Percentiles rank a stretch among this genome's conserved stretches.
These are phyloP conservation scores for Aspiorhynchus laticeps DNA, from an alignment of 2,113 vertebrate genomes.

Conservation along the genomic window DNA sequence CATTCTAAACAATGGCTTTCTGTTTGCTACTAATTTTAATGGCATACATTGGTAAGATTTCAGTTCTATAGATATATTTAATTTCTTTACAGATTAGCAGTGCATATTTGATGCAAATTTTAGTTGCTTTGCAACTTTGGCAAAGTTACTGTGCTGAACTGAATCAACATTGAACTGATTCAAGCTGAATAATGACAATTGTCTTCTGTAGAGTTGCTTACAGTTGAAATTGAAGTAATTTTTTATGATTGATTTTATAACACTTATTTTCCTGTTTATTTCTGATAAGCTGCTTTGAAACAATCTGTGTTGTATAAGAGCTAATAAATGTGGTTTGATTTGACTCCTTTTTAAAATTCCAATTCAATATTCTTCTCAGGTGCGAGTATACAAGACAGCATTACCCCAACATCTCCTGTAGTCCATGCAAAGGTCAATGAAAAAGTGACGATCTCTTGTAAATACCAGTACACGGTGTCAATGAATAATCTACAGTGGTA, in stretches of 20 bases:
- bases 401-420: constrained; percentile 1
- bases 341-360: neutral
- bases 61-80: neutral
- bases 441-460: constrained; percentile 29
- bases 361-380: constrained; percentile 14
- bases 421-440: neutral
- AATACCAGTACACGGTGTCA: constrained; percentile 8
- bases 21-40: neutral
- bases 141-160: neutral
- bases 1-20: neutral
- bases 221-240: neutral
- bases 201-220: neutral
- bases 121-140: too few species aligned
- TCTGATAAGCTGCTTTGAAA: neutral
- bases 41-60: constrained; percentile 27
- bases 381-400: constrained; percentile 10
- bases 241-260: neutral
- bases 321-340: neutral
- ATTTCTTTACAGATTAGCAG: neutral
- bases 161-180: neutral
- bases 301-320: neutral
- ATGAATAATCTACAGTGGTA: constrained; percentile 51
- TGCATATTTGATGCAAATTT: neutral
- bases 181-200: neutral
- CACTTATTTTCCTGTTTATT: neutral